Evolutionary conservation across 2,797 vertebrate species (phyloP), one percentile per base, ranked within the genome.

Genomic region (Caiman crocodilus): DNA sequence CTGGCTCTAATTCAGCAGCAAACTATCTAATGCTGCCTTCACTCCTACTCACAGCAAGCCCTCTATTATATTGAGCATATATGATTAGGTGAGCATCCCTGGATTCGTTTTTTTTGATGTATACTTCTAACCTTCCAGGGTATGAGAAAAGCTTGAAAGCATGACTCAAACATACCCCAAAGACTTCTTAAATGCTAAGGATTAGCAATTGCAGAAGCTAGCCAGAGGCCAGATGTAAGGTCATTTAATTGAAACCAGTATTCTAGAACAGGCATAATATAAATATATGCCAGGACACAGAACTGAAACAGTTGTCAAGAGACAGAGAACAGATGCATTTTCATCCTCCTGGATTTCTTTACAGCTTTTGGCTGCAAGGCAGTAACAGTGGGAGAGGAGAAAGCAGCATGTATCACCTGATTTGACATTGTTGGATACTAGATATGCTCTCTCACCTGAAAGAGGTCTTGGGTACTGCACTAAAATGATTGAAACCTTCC

Each of bases 231-330:
- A 87, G 20, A 63, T 91, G 35, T 79, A 96, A 75, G 28, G 81
- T 92, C 57, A 91, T 93, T 90, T 93, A 88, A 96, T 94, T 88
- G 95, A 85, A 95, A 85, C 69, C 88, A 88, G 90, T 93, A 75
- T 90, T 2, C 4, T 73, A 94, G 84, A 93, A 65, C 85, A 92
- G 89, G 42, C 76, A 87, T 15, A 79, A 21, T 56, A 75, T 97
- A 95, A 85, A 94, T 94, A 92, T 86, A 71, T 81, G 77, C 95
- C 96, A 97, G 67, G 71, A 79, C 18, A 76, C 17, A 90, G 74
- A 79, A 83, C 32, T 56, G 92, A 83, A 95, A 93, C 77, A 81
- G 26, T 84, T 94, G 85, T 93, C 90, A 84, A 65, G 94, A 87
- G 65, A 79, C 30, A 83, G 65, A 86, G 35, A 74, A 65, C 56